phyloP scores from a whole-genome alignment of 2,797 vertebrate species.

The Pseudochromis fuscus region DNA sequence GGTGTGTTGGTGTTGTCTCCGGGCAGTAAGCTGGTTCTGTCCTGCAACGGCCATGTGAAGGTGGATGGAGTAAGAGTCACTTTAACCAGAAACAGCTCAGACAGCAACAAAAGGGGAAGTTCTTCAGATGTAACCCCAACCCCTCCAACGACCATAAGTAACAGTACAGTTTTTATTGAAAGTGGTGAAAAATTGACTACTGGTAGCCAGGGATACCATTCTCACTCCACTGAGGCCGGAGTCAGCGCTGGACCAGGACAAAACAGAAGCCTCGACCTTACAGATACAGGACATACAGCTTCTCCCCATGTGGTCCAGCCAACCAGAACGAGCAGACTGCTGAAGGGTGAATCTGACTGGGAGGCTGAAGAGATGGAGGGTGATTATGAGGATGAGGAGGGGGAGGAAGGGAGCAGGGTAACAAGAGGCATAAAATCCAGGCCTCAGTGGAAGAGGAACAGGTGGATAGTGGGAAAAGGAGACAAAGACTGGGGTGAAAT shows the following conservation, averaged over 20 bases:
- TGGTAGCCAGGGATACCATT: background rate
- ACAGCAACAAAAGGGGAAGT: background rate
- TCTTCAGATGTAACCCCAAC: background rate
- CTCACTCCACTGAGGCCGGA: background rate
- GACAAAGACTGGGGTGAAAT: conserved; percentile 26
- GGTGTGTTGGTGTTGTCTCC: conserved; percentile 72
- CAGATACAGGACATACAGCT: conserved; percentile 7
- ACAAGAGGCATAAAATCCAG: conserved; percentile 48
- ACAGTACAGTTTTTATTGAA: background rate
- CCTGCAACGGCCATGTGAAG: conserved; percentile 74
- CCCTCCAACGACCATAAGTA: background rate
- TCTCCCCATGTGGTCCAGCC: conserved; percentile 12
- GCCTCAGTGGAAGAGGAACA: conserved; percentile 73
- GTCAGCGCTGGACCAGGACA: background rate
- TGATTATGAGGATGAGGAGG: conserved; percentile 56
- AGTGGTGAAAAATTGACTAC: background rate
- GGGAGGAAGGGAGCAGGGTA: conserved; percentile 29
- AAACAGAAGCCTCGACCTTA: background rate
- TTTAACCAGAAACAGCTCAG: conserved; percentile 14
- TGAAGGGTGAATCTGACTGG: background rate
- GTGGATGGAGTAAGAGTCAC: conserved; percentile 71
- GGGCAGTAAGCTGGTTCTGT: conserved; percentile 73
- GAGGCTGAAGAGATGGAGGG: conserved; percentile 33
- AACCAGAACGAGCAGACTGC: conserved; percentile 12
- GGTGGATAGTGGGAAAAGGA: conserved; percentile 29